Evolutionary conservation across 2,888 invertebrate species (phyloP), one percentile per base, ranked within the genome.

Genomic region (Drosophila vallismaia): DNA sequence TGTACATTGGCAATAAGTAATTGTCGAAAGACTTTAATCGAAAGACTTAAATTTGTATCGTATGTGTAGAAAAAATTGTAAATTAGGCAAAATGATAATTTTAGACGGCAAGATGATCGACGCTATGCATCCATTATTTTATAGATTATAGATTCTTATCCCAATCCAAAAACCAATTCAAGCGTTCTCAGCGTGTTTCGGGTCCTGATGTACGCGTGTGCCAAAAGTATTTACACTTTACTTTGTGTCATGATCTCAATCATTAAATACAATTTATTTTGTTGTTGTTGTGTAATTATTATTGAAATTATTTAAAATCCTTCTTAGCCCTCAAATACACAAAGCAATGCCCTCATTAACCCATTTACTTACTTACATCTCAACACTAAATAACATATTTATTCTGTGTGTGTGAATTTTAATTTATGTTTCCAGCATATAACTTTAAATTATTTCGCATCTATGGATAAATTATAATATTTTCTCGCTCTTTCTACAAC

Each of bases 211-310:
- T 77, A 71, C 79, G 71, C 82, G 85, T 79, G 75, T 82, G 75
- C 75, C 79, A 67, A 79, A 79, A 82, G 82, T 82, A 82, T 82
- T 71, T 63, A 57, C 71, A 71, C 62, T 63, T 81, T 74, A 79
- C 79, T 85, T 77, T 84, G 76, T 71, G 81, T 75, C 76, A 85
- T 85, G 82, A 82, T 82, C 82, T 82, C 82, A 82, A 79, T 76
- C 38, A 63, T 59, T 71, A 76, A 74, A 71, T 71, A 68, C 70
- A 75, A 79, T 79, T 71, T 74, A 72, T 76, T 80, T 72, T 76
- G 80, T 80, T 74, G 75, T 69, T 66, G 36, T 36, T 36, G 36
- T 36, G 12, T 36, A 36, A 36, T 36, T 36, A 36, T n/a, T 64
- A 57, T 62, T 66, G 76, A 75, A 76, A 77, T 82, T 82, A 82